A percentile compares a stretch with the other conserved stretches of the same genome.
Conservation (phyloP, 2,797 vertebrate genomes). For the Balearica regulorum region DNA sequence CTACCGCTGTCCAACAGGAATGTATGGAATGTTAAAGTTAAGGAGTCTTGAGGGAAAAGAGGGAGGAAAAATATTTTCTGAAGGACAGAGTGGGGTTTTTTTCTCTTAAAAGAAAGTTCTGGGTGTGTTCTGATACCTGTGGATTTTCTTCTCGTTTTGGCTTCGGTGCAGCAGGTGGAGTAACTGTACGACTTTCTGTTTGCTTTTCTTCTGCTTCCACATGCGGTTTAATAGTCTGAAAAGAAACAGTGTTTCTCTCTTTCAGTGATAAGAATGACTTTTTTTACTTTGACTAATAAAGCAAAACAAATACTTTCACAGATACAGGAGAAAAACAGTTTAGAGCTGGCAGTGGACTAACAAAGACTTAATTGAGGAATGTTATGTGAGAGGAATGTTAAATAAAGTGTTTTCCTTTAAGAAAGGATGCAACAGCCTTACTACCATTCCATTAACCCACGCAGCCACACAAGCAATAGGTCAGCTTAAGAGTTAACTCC, state of each 20-base stretch:
- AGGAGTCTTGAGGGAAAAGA: background rate
- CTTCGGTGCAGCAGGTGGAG: constrained; percentile 82
- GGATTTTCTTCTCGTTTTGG: constrained; percentile 94
- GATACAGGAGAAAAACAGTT: background rate
- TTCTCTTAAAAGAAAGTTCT: background rate
- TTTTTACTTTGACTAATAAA: constrained; percentile 17
- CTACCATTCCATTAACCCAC: background rate
- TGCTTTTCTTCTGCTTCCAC: constrained; percentile 85
- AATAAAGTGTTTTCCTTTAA: background rate
- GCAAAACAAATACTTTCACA: background rate
- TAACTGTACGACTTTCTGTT: constrained; percentile 78
- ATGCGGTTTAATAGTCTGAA: constrained; percentile 89
- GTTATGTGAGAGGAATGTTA: background rate
- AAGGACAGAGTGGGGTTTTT: background rate
- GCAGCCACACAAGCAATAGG: background rate
- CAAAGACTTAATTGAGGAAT: constrained; percentile 6
- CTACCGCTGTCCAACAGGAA: background rate
- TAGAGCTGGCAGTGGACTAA: background rate
- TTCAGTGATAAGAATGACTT: constrained; percentile 12
- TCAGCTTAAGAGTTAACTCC: background rate
- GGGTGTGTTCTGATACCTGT: constrained; percentile 78
- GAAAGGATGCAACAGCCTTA: background rate
- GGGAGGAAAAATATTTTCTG: background rate
- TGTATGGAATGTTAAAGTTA: background rate
- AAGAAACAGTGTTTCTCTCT: constrained; percentile 44